Base-by-base conservation (phyloP, 2,888 invertebrate species). In the Trachelus iudaicus region DNA sequence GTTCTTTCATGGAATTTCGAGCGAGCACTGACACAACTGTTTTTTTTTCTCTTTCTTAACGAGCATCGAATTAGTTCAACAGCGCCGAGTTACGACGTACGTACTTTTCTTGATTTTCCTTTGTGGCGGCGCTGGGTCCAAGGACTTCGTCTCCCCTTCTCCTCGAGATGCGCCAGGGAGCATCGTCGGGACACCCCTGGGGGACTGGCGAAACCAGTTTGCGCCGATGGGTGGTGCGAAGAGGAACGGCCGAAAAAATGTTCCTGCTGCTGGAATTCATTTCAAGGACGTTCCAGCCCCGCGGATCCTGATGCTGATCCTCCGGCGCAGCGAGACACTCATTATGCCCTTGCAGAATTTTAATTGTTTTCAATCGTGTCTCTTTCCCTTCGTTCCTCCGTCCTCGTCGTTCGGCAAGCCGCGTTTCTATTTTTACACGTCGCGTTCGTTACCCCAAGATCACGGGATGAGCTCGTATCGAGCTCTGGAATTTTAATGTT, bases 401-500 rank as follows among this genome's bases (percentile, higher is more conserved):
- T 56, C 23, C 40, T 56, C 23, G 23, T 56, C 15, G 23, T 9
- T 6, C 15, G 6, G 23, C 40, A 56, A 56, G 23, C 23, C 40
- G 40, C 40, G 23, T 23, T 56, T 56, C 56, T 56, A 56, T 56
- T 56, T 56, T 56, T 56, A 56, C 6, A 56, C 56, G 56, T 23
- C 56, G 23, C 56, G 23, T 23, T 56, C 56, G 6, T 23, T 56
- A 69, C 79, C 76, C 78, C 76, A 79, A 76, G 77, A 73, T 77
- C 56, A 75, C 77, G 40, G 77, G 74, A 75, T 34, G 75, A 69
- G 30, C 71, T 71, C 30, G 23, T 56, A 56, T 56, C 56, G 56
- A 56, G 56, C 56, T 56, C 56, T 56, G 56, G 56, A 56, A 56
- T 56, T 56, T 56, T 23, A 56, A 56, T 56, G 56, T 56, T 56